phyloP scores from a whole-genome alignment of 35 echinoderm and acorn worm species.

The Patiria miniata region DNA sequence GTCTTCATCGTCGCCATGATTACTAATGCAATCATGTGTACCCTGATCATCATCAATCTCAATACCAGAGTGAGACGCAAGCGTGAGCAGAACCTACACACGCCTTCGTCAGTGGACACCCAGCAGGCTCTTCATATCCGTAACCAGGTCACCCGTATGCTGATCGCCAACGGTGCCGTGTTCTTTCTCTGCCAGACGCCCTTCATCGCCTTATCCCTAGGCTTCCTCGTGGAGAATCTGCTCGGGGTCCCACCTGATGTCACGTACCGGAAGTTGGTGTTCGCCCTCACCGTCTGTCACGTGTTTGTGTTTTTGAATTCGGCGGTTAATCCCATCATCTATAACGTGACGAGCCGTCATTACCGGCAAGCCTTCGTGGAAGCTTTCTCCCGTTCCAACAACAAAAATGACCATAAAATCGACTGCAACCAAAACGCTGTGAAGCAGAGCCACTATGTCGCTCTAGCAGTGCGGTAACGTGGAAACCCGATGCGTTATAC shows the following conservation, averaged over 20 bases:
- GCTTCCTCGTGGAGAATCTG: not conserved
- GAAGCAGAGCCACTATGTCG: no score
- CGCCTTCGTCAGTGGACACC: not conserved
- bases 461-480: no score
- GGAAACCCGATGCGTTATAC: no score
- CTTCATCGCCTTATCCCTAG: not conserved
- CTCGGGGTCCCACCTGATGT: not conserved
- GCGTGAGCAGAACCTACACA: not conserved
- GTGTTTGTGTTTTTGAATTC: conserved; percentile 37
- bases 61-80: not conserved
- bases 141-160: conserved; percentile 45
- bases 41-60: conserved; percentile 24
- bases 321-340: conserved; percentile 35
- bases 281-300: not conserved
- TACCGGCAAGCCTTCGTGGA: conserved; percentile 36
- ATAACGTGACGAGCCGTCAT: not conserved
- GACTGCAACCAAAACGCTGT: no score
- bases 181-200: conserved; percentile 60
- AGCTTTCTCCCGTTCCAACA: not conserved
- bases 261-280: not conserved
- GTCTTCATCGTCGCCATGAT: conserved; percentile 32
- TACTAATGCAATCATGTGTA: conserved; percentile 34
- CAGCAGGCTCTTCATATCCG: conserved; percentile 3
- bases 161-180: conserved; percentile 37
- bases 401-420: no score